Evolutionary conservation across 2,113 vertebrate genomes (phyloP).

Genomic region (Gobius niger): DNA sequence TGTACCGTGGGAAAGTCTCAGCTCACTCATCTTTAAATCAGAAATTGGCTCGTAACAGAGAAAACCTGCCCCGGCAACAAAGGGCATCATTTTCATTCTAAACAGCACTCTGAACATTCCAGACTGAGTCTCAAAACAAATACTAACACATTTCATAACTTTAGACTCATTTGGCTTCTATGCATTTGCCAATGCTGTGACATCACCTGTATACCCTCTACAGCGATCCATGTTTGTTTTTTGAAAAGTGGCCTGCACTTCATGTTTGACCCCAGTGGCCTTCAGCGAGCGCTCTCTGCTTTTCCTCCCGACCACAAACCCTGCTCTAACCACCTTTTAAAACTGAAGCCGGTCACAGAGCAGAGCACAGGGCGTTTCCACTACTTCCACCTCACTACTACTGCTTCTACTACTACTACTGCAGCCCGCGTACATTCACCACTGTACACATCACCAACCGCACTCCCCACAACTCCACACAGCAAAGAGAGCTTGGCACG

Average conservation of each 20-base stretch:
- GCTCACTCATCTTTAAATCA: too few relatives aligned
- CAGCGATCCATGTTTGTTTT: too few relatives aligned
- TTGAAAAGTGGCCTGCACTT: neutral
- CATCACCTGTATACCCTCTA: too few relatives aligned
- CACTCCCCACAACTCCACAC: constrained; percentile 7
- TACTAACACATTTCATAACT: too few relatives aligned
- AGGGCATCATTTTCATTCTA: too few relatives aligned
- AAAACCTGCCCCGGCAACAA: too few relatives aligned
- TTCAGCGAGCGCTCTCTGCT: constrained; percentile 29
- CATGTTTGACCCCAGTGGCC: constrained; percentile 8
- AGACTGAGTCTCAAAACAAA: too few relatives aligned
- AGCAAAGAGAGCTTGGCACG: constrained; percentile 31
- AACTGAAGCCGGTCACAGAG: constrained; percentile 56
- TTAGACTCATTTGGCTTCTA: too few relatives aligned
- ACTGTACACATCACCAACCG: neutral
- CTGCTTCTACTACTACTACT: constrained; percentile 10
- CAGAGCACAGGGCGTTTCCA: constrained; percentile 54
- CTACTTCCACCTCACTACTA: constrained; percentile 30
- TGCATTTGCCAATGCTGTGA: too few relatives aligned
- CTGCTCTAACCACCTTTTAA: constrained; percentile 39
- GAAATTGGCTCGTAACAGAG: too few relatives aligned
- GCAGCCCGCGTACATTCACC: constrained; percentile 9
- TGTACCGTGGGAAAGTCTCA: too few relatives aligned
- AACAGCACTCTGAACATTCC: too few relatives aligned
- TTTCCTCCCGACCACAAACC: constrained; percentile 64